These are phyloP conservation scores for Phaenicophaeus curvirostris DNA, from an alignment of 2,797 vertebrate genomes.

Conservation along the genomic window DNA sequence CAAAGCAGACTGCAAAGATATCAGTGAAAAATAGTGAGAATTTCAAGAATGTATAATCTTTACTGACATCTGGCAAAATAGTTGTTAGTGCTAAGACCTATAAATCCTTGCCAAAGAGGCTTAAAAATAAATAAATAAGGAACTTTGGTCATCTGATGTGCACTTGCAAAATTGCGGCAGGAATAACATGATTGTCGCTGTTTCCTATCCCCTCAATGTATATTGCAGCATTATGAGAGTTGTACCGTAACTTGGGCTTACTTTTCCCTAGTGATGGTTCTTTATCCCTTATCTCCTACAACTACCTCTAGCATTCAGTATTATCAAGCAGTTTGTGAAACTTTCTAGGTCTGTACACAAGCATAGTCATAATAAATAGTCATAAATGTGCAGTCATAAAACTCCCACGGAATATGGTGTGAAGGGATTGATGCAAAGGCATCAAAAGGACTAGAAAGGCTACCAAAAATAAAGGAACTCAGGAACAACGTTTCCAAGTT, in stretches of 20 bases:
- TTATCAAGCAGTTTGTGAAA: background rate
- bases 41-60: slow-evolving; percentile 47
- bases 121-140: slow-evolving; percentile 56
- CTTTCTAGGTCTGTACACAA: background rate
- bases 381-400: background rate
- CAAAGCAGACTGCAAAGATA: slow-evolving; percentile 4
- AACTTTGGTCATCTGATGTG: slow-evolving; percentile 22
- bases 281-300: background rate
- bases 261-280: background rate
- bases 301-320: background rate
- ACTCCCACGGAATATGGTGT: background rate
- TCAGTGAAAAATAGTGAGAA: background rate
- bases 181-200: background rate
- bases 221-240: background rate
- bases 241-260: background rate
- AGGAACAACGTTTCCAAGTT: background rate
- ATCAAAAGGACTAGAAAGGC: background rate
- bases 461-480: background rate
- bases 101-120: slow-evolving; percentile 51
- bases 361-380: background rate
- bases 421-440: background rate
- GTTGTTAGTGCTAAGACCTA: slow-evolving; percentile 1
- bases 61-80: slow-evolving; percentile 38
- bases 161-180: slow-evolving; percentile 18
- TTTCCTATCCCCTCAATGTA: background rate